Evolutionary conservation across 2,888 invertebrate genomes (phyloP).

Genomic region (Odontothrips loti): DNA sequence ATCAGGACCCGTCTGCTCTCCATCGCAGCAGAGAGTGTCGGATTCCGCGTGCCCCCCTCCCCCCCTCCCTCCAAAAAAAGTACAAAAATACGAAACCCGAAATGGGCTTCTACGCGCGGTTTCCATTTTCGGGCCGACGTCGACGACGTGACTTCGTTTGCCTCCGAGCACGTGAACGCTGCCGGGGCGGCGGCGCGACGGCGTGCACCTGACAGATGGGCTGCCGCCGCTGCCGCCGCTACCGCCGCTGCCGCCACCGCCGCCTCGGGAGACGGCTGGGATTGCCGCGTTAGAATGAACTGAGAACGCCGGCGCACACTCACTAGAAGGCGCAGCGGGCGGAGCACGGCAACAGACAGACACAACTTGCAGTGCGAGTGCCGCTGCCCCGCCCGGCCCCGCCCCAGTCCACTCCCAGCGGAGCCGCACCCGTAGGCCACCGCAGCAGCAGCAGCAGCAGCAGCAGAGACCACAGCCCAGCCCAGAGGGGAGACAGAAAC

Average conservation of each 20-base stretch:
- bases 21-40: too few relatives aligned
- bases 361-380: too few relatives aligned
- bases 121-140: too few relatives aligned
- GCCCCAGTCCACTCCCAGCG: background rate
- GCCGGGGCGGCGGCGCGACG: background rate
- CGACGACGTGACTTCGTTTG: background rate
- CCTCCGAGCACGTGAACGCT: background rate
- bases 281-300: background rate
- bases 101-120: too few relatives aligned
- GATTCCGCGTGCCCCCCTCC: too few relatives aligned
- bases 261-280: background rate
- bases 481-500: background rate
- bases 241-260: too few relatives aligned
- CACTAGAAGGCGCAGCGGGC: background rate
- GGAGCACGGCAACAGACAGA: too few relatives aligned
- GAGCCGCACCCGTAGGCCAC: background rate
- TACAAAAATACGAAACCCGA: too few relatives aligned
- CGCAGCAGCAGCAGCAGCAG: background rate
- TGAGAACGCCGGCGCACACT: too few relatives aligned
- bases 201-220: background rate
- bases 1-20: too few relatives aligned
- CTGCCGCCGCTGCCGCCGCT: background rate
- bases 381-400: background rate
- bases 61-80: too few relatives aligned
- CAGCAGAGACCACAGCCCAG: background rate